Base-by-base conservation (phyloP, 1,140 invertebrate genomes). In the Lordiphosa clarofinis region DNA sequence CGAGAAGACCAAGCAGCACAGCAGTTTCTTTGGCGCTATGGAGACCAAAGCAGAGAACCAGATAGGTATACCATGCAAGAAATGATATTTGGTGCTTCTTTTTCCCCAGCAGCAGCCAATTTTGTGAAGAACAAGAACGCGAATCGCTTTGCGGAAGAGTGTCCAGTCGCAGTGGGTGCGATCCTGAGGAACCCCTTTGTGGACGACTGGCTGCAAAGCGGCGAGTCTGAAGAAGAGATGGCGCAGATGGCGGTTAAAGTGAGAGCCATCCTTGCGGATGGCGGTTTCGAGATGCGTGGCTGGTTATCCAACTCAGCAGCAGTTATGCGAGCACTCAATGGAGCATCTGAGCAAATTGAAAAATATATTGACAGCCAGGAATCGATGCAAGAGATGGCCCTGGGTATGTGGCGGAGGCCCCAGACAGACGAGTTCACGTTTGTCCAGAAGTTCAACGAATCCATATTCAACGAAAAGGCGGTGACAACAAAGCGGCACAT, bases 31-130 rank as follows among this genome's bases (percentile, higher is more conserved):
- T 28, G 24, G 4, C 21, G 15, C 56, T 93, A 37, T 37, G 36
- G 36, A 37, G 36, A n/a, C 4, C 36, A 5, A 11, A n/a, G 9
- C 35, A 11, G 35, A 10, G 7, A 47, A 46, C 56, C 56, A 4
- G 60, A 66, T 2, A 54, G 52, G n/a, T 89, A 81, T 46, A 35
- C 38, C 1, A 89, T 89, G 84, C 72, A 52, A 0, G 70, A 67
- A 0, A 66, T 89, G 52, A 79, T 87, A 1, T 89, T 89, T 46
- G 87, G 81, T 0, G 72, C 81, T 0, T 60, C 46, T 4, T 81
- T 68, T n/a, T 89, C 88, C 1, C 86, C 84, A 2, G 65, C 56
- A 38, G 43, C 60, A 5, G 88, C 86, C 0, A 49, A 75, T 8
- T 63, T 55, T 52, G 61, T 89, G 1, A 62, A 70, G 11, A 69